Conservation (phyloP, 2,797 vertebrate species). For the Gymnocypris eckloni region DNA sequence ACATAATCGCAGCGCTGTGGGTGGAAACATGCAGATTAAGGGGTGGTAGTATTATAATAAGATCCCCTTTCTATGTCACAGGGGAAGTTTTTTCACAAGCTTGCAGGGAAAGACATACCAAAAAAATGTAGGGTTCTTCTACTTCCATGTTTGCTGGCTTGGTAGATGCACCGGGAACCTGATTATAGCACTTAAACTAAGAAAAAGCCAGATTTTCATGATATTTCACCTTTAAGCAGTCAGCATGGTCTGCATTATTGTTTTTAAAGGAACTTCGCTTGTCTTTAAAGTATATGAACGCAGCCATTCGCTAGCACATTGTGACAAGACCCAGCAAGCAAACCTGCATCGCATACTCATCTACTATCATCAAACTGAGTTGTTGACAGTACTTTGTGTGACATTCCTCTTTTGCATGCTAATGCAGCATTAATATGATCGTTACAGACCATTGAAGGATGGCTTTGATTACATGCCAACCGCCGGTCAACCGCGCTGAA, state of each 20-base stretch:
- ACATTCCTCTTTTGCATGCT: not conserved
- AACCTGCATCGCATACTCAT: not conserved
- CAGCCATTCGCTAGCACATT: not conserved
- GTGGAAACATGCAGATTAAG: no score
- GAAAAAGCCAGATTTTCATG: not conserved
- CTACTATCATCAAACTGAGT: not conserved
- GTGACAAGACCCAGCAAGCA: constrained; percentile 21
- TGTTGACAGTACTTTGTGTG: not conserved
- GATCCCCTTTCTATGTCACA: no score
- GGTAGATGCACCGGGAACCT: not conserved
- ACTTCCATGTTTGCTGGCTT: not conserved
- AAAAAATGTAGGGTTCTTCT: no score
- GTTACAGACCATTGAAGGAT: not conserved
- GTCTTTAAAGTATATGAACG: not conserved
- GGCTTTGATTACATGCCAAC: not conserved
- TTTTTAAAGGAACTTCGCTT: not conserved
- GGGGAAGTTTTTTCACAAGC: no score
- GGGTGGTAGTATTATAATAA: no score
- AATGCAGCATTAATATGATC: not conserved
- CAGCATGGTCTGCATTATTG: not conserved
- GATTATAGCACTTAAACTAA: not conserved
- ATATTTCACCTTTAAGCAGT: not conserved
- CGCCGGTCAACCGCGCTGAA: not conserved
- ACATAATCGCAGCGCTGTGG: no score
- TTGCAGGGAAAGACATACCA: no score